Evolutionary conservation across 2,888 invertebrate species (phyloP).

Genomic region (Ferrisia virgata): DNA sequence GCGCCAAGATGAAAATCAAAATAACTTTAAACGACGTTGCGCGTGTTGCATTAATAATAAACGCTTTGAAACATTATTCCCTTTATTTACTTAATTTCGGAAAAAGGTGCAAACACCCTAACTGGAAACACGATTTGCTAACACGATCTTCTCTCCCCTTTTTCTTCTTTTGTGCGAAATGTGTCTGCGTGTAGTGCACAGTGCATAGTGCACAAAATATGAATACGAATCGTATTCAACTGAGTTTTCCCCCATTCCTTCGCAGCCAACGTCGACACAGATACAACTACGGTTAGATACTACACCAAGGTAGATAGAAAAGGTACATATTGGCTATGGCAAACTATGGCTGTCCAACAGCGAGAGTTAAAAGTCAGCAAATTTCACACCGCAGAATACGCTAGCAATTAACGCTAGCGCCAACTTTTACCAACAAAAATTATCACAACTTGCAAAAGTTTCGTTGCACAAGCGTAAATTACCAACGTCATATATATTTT

Average conservation of each 20-base stretch:
- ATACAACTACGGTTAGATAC: not conserved
- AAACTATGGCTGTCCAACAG: not conserved
- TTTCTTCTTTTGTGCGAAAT: not conserved
- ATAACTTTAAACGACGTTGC: slow-evolving; percentile 10
- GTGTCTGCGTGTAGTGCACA: not conserved
- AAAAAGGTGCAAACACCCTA: slow-evolving; percentile 14
- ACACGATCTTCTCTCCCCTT: not conserved
- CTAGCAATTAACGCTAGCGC: not conserved
- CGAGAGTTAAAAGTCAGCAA: not conserved
- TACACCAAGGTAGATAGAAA: too few relatives aligned
- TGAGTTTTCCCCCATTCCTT: not conserved
- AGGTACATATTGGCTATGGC: not conserved
- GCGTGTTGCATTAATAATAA: slow-evolving; percentile 15
- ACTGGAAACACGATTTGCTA: not conserved
- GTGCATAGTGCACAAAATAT: not conserved
- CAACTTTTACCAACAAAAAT: not conserved
- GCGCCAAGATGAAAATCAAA: not conserved
- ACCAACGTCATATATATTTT: not conserved
- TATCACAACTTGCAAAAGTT: not conserved
- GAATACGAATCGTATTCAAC: not conserved
- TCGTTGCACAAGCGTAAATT: not conserved
- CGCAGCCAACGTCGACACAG: not conserved
- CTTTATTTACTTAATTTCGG: slow-evolving; percentile 11
- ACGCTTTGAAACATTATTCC: slow-evolving; percentile 14
- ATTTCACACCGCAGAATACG: not conserved